Percentiles rank a stretch among this genome's conserved stretches.
These are phyloP conservation scores for Sycobia sp. DNA, from an alignment of 1,140 invertebrate species.

Conservation along the genomic window DNA sequence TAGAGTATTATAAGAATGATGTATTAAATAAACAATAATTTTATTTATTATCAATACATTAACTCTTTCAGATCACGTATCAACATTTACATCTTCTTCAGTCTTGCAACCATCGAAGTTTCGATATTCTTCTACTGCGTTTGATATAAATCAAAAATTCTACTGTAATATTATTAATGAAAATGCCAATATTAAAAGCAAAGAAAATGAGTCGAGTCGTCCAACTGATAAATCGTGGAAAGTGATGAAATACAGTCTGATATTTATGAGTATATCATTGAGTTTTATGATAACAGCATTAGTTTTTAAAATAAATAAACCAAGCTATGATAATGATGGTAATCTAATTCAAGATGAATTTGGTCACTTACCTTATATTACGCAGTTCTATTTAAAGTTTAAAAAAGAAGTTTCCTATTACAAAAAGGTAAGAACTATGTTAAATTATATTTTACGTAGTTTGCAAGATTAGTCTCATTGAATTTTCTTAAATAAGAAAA, in stretches of 20 bases:
- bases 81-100: too few relatives aligned
- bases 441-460: too few relatives aligned
- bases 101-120: too few relatives aligned
- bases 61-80: too few relatives aligned
- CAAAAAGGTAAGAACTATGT: slow-evolving; percentile 67
- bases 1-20: too few relatives aligned
- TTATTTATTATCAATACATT: too few relatives aligned
- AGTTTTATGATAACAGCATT: slow-evolving; percentile 56
- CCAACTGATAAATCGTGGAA: slow-evolving; percentile 61
- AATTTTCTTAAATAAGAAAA: too few relatives aligned
- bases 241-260: slow-evolving; percentile 65
- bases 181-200: slow-evolving; percentile 32
- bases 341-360: slow-evolving; percentile 82
- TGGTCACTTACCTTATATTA: slow-evolving; percentile 69
- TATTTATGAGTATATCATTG: slow-evolving; percentile 61
- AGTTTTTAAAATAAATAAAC: slow-evolving; percentile 73
- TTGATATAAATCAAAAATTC: slow-evolving; percentile 6
- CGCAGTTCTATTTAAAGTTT: slow-evolving; percentile 76
- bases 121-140: neutral
- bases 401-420: slow-evolving; percentile 79
- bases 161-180: neutral
- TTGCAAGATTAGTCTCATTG: too few relatives aligned
- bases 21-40: too few relatives aligned
- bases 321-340: slow-evolving; percentile 75
- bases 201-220: slow-evolving; percentile 44